These are phyloP conservation scores for Sicus ferrugineus DNA, from an alignment of 2,888 invertebrate genomes.

Conservation along the genomic window DNA sequence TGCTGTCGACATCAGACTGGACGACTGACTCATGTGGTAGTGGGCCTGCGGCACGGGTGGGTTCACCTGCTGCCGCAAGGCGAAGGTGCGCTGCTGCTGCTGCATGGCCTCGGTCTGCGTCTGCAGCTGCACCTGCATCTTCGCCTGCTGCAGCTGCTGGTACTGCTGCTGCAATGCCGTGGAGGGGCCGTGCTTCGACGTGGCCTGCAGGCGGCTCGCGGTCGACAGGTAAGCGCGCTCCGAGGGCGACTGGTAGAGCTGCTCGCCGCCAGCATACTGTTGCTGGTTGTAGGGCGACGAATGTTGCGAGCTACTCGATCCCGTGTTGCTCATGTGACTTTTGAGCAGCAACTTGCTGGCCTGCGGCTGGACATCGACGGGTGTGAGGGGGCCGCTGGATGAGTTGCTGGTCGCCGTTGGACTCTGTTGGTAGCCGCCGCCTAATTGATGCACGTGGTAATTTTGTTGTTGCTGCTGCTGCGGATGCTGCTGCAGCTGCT, in stretches of 20 bases:
- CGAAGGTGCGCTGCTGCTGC: slow-evolving; percentile 73
- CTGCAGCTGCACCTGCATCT: slow-evolving; percentile 71
- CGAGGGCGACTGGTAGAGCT: slow-evolving; percentile 64
- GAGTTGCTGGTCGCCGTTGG: slow-evolving; percentile 58
- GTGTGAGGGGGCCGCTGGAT: slow-evolving; percentile 58
- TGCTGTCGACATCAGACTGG: slow-evolving; percentile 57
- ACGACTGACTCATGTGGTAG: slow-evolving; percentile 62
- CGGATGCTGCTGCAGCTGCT: slow-evolving; percentile 42
- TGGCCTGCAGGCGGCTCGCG: slow-evolving; percentile 53
- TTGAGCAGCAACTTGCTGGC: slow-evolving; percentile 50
- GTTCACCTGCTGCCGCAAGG: slow-evolving; percentile 70
- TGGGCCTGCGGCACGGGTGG: slow-evolving; percentile 68
- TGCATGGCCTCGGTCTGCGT: slow-evolving; percentile 72
- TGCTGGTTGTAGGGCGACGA: slow-evolving; percentile 68
- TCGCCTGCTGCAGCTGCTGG: slow-evolving; percentile 72
- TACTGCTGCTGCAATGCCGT: slow-evolving; percentile 68
- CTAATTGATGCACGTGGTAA: slow-evolving; percentile 46
- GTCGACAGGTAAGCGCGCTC: slow-evolving; percentile 68
- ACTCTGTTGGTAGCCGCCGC: slow-evolving; percentile 52
- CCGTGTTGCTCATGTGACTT: slow-evolving; percentile 46
- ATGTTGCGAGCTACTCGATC: slow-evolving; percentile 54
- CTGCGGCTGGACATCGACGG: slow-evolving; percentile 61
- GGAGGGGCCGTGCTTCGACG: slow-evolving; percentile 54
- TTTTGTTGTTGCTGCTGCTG: slow-evolving; percentile 42
- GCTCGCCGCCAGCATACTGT: slow-evolving; percentile 59